Evolutionary conservation across 2,113 vertebrate genomes (phyloP).

Genomic region (Nymphicus hollandicus): DNA sequence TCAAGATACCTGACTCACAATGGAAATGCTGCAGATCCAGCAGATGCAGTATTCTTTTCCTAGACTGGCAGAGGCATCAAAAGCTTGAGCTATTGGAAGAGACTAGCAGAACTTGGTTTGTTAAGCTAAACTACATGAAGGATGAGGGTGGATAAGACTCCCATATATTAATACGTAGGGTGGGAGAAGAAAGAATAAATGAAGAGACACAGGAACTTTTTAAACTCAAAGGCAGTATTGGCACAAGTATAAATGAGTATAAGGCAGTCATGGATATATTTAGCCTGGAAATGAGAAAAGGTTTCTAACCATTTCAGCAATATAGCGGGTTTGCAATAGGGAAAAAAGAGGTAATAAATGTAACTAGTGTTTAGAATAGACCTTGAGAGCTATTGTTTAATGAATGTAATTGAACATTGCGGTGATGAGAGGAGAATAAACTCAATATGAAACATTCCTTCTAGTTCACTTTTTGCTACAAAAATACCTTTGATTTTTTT

Average conservation of each 20-base stretch:
- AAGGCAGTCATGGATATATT: neutral
- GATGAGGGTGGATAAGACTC: neutral
- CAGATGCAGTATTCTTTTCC: neutral
- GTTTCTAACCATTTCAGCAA: neutral
- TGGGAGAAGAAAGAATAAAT: neutral
- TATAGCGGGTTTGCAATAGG: neutral
- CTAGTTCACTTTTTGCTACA: neutral
- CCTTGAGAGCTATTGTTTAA: neutral
- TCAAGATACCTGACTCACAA: neutral
- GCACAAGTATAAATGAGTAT: conserved; percentile 8
- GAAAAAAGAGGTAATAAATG: neutral
- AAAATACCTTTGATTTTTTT: neutral
- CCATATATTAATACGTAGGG: neutral
- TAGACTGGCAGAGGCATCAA: neutral
- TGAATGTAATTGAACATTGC: neutral
- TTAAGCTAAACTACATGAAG: neutral
- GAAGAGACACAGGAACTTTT: neutral
- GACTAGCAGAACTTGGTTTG: neutral
- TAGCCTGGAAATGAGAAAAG: neutral
- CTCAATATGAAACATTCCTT: neutral
- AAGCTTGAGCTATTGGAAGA: neutral
- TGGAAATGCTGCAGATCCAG: neutral
- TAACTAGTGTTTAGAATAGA: neutral
- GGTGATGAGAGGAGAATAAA: neutral
- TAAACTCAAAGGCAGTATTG: neutral